Evolutionary conservation across 2,888 invertebrate genomes (phyloP), one percentile per base, ranked within the genome.

Genomic region (Toxonevra muliebris): DNA sequence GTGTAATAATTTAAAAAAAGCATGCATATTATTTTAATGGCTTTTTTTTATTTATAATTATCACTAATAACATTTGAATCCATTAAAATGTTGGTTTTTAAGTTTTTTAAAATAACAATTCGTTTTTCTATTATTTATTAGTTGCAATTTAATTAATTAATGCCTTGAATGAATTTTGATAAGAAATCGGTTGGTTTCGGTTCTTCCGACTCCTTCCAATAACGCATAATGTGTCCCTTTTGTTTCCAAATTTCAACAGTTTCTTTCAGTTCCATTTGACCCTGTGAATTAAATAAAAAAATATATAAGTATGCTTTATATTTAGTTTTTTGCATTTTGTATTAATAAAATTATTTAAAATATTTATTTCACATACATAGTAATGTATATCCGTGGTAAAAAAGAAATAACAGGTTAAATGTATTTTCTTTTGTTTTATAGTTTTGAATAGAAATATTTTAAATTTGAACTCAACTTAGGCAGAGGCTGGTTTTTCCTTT

Each of bases 241-340:
- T 96, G 95, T 84, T 96, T 96, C 96, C 96, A 97, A 66, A 91
- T 88, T 73, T 93, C 89, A 0, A 91, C 91, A 1, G 91, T 88
- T 87, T 98, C 97, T 80, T 93, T 91, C 20, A 98, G 87, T 79
- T 97, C 97, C 95, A 96, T 95, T 89, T 96, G 96, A 60, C 96
- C 96, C 95, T 96, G 20, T 7, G 30, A 81, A 71, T 88, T 86
- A 70, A 76, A 72, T 68, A 52, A 69, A 5, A 19, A 19, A 15
- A n/a, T n/a, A n/a, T n/a, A n/a, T n/a, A n/a, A n/a, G n/a, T n/a
- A n/a, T n/a, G n/a, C n/a, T n/a, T n/a, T n/a, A n/a, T n/a, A n/a
- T n/a, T n/a, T n/a, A n/a, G n/a, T n/a, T n/a, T n/a, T n/a, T n/a
- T n/a, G n/a, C n/a, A n/a, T n/a, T n/a, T n/a, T n/a, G n/a, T n/a